A percentile compares a stretch with the other conserved stretches of the same genome.
phyloP scores from a whole-genome alignment of 2,888 invertebrate genomes.

The Elegia similella region DNA sequence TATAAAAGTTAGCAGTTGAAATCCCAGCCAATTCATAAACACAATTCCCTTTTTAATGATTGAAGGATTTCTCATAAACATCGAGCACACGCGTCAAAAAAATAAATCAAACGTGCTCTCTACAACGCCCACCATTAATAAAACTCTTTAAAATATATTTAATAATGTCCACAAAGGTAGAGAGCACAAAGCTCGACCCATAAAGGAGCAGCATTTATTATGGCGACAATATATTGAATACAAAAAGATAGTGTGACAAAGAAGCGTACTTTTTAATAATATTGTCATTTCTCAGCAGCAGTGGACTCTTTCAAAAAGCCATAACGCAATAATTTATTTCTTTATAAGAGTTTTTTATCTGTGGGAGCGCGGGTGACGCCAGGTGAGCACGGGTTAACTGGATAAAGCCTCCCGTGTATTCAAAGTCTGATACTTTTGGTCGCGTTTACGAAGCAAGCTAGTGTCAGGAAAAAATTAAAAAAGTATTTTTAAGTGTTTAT shows the following conservation, averaged over 20 bases:
- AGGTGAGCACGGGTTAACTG: conserved; percentile 77
- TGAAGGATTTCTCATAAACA: conserved; percentile 64
- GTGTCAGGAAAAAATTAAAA: no score
- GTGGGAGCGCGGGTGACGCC: conserved; percentile 67
- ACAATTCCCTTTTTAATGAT: conserved; percentile 49
- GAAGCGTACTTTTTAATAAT: conserved; percentile 81
- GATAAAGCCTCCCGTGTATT: conserved; percentile 38
- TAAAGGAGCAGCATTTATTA: conserved; percentile 81
- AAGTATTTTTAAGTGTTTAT: no score
- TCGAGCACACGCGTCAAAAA: conserved; percentile 79
- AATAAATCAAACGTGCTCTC: conserved; percentile 77
- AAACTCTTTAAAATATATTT: conserved; percentile 82
- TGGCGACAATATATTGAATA: conserved; percentile 80
- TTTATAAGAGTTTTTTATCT: conserved; percentile 78
- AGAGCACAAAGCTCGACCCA: conserved; percentile 74
- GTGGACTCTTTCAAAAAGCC: conserved; percentile 82
- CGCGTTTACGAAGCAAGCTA: no score
- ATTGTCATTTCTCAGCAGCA: conserved; percentile 82
- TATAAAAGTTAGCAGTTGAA: no score
- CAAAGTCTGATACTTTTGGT: no score
- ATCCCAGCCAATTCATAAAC: conserved; percentile 2
- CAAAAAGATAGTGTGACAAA: conserved; percentile 82
- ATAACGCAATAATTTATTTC: conserved; percentile 81
- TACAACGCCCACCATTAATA: conserved; percentile 80
- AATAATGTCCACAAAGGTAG: conserved; percentile 79